A percentile compares a stretch with the other conserved stretches of the same genome.
Conservation (phyloP, 2,888 invertebrate genomes). For the Spicauda simplicius region DNA sequence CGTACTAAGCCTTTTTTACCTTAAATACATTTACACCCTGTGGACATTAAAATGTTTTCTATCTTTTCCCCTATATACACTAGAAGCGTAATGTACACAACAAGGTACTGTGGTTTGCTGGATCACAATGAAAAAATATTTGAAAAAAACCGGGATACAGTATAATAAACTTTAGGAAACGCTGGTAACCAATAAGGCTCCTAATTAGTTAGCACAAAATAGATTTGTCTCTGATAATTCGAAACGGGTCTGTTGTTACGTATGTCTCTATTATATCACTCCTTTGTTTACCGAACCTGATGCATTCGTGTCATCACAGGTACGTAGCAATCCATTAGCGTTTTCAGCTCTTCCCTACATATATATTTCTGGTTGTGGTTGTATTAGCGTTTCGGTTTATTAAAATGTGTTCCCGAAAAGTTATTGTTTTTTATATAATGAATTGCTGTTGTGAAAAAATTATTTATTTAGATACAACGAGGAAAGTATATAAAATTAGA, state of each 20-base stretch:
- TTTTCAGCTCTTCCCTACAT: neutral
- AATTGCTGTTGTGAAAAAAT: neutral
- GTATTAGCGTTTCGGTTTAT: neutral
- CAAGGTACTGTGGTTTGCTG: too few species aligned
- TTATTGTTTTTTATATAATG: neutral
- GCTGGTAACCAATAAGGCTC: too few species aligned
- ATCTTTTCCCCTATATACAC: too few species aligned
- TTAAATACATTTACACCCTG: too few species aligned
- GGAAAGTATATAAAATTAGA: too few species aligned
- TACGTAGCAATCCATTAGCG: constrained; percentile 28
- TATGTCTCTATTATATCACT: constrained; percentile 7
- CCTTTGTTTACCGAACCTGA: constrained; percentile 26
- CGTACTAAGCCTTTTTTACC: too few species aligned
- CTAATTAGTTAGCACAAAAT: neutral
- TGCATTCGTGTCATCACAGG: constrained; percentile 25
- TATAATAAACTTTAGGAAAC: too few species aligned
- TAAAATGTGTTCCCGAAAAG: neutral
- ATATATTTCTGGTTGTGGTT: neutral
- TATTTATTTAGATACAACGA: too few species aligned
- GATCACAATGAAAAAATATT: too few species aligned
- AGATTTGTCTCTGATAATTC: neutral
- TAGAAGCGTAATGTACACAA: too few species aligned
- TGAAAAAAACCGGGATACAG: too few species aligned
- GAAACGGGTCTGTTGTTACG: neutral
- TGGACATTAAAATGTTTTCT: too few species aligned